These are phyloP conservation scores for Pholis gunnellus DNA, from an alignment of 2,113 vertebrate genomes.

Conservation along the genomic window DNA sequence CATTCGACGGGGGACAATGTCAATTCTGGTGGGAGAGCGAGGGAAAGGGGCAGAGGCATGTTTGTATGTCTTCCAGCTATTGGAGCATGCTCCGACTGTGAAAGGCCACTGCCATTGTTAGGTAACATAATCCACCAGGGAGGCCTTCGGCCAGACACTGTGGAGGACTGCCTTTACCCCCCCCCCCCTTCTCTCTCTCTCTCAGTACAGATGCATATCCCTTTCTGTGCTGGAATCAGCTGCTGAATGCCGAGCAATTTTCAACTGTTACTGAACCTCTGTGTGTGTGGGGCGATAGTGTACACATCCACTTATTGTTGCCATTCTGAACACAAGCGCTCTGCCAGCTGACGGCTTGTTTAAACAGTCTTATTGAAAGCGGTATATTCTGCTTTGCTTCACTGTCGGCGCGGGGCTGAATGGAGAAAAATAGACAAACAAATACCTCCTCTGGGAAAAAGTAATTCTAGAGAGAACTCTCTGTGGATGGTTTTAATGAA, in stretches of 20 bases:
- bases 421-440: conserved; percentile 27
- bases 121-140: conserved; percentile 79
- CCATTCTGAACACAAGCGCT: conserved; percentile 39
- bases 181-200: conserved; percentile 5
- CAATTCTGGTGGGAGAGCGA: conserved; percentile 47
- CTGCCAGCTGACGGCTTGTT: conserved; percentile 26
- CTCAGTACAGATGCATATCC: conserved; percentile 57
- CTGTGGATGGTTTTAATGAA: conserved; percentile 51
- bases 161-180: conserved; percentile 53
- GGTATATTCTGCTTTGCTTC: conserved; percentile 9
- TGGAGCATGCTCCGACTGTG: conserved; percentile 71
- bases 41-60: conserved; percentile 51
- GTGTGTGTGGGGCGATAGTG: conserved; percentile 22
- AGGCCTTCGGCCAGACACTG: conserved; percentile 69
- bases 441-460: conserved; percentile 37
- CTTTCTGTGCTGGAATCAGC: conserved; percentile 57
- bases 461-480: conserved; percentile 31
- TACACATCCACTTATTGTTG: conserved; percentile 41
- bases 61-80: conserved; percentile 73
- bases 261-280: conserved; percentile 43
- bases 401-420: conserved; percentile 5
- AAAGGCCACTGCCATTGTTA: conserved; percentile 77
- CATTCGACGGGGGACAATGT: conserved; percentile 57
- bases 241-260: conserved; percentile 63
- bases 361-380: conserved; percentile 32